Evolutionary conservation across 2,797 vertebrate species (phyloP).

Genomic region (Danio jaintianensis): DNA sequence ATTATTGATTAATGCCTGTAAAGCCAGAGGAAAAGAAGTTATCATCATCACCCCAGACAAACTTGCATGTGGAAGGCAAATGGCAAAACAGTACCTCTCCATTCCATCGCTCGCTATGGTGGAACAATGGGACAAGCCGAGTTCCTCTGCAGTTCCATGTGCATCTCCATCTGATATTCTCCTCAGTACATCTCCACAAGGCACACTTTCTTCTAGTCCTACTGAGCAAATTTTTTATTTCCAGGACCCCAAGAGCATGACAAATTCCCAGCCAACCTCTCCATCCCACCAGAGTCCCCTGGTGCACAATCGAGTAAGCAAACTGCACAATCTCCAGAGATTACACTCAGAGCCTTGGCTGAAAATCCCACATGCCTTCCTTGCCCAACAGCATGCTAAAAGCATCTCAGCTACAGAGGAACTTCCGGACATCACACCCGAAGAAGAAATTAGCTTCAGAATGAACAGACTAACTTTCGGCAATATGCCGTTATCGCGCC

Average conservation of each 20-base stretch:
- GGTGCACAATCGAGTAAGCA: constrained; percentile 64
- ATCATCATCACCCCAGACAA: constrained; percentile 89
- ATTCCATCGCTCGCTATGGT: constrained; percentile 70
- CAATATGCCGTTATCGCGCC: constrained; percentile 71
- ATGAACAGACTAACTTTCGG: constrained; percentile 66
- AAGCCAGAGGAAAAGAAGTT: constrained; percentile 89
- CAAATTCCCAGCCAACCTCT: constrained; percentile 74
- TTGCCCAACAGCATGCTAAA: constrained; percentile 73
- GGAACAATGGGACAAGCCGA: constrained; percentile 64
- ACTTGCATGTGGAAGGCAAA: constrained; percentile 78
- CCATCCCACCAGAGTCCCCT: constrained; percentile 67
- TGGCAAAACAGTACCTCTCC: constrained; percentile 83
- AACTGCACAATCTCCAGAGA: constrained; percentile 73
- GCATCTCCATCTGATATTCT: constrained; percentile 84
- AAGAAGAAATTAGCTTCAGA: constrained; percentile 74
- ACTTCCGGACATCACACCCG: constrained; percentile 71
- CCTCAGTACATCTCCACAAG: constrained; percentile 78
- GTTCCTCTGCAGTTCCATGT: constrained; percentile 64
- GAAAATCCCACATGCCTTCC: constrained; percentile 76
- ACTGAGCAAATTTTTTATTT: constrained; percentile 75
- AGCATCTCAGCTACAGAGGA: constrained; percentile 73
- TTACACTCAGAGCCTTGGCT: constrained; percentile 86
- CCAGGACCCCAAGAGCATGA: constrained; percentile 73
- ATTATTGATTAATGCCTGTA: constrained; percentile 87
- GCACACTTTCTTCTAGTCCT: constrained; percentile 55